These are phyloP conservation scores for Cyanistes caeruleus DNA, from an alignment of 2,113 vertebrate genomes.

Conservation along the genomic window DNA sequence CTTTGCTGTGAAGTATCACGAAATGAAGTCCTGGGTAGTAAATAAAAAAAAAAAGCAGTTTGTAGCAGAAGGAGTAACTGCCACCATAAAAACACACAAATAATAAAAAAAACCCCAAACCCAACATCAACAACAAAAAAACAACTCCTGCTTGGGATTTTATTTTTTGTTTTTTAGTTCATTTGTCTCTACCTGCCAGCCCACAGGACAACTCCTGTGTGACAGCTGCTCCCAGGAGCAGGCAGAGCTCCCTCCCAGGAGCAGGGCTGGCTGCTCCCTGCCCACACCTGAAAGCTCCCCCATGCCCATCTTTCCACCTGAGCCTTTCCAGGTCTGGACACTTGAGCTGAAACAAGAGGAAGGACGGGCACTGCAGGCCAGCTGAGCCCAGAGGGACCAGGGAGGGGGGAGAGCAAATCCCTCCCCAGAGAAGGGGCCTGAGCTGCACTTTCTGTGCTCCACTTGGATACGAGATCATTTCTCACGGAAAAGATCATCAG, in stretches of 20 bases:
- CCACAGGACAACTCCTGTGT: background rate
- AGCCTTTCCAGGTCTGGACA: background rate
- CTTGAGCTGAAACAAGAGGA: background rate
- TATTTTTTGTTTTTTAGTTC: background rate
- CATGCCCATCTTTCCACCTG: background rate
- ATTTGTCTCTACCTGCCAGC: background rate
- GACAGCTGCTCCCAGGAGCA: background rate
- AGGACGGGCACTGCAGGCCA: fast-evolving
- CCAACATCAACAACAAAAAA: no score
- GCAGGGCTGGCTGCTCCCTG: background rate
- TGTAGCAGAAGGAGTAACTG: background rate
- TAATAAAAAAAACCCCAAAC: no score
- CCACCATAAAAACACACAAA: background rate
- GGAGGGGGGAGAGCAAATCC: background rate
- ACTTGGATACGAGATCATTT: background rate
- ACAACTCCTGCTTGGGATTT: background rate
- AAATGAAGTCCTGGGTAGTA: background rate
- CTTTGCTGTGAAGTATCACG: background rate
- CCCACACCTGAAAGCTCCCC: background rate
- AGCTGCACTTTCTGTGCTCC: background rate
- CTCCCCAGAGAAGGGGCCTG: background rate
- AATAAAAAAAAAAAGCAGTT: background rate
- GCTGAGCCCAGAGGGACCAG: background rate
- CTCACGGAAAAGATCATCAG: background rate
- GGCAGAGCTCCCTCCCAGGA: background rate